Evolutionary conservation across 2,797 vertebrate species (phyloP).

Genomic region (Aeoliscus strigatus): DNA sequence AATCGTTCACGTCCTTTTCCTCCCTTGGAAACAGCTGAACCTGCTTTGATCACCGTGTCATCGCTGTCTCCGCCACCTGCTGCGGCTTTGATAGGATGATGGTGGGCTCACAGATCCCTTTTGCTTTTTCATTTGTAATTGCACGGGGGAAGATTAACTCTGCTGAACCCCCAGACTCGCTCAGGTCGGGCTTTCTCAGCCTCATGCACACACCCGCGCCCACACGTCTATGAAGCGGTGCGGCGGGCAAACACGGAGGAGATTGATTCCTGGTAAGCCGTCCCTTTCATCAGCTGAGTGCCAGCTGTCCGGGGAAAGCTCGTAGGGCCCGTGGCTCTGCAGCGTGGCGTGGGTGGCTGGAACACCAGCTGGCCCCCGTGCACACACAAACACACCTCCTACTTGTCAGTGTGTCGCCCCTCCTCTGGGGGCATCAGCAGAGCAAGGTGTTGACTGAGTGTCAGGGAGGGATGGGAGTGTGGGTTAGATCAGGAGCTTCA

Average conservation of each 20-base stretch:
- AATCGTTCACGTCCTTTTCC: too few relatives aligned
- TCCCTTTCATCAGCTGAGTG: conserved; percentile 71
- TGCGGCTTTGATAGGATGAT: conserved; percentile 21
- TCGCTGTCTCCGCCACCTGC: conserved; percentile 40
- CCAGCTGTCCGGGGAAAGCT: conserved; percentile 66
- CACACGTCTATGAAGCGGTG: conserved; percentile 39
- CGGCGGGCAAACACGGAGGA: conserved; percentile 39
- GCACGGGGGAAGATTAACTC: conserved; percentile 45
- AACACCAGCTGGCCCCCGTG: conserved; percentile 31
- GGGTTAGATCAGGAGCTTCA: conserved; percentile 26
- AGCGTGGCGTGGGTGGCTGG: conserved; percentile 45
- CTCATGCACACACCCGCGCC: conserved; percentile 11
- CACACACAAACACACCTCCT: conserved; percentile 31
- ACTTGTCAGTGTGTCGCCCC: conserved; percentile 24
- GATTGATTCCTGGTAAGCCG: conserved; percentile 64
- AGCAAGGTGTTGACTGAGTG: conserved; percentile 26
- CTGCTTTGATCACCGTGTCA: conserved; percentile 31
- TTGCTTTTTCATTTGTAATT: conserved; percentile 47
- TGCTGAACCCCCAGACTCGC: conserved; percentile 16
- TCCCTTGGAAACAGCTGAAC: conserved; percentile 50
- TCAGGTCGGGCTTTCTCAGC: conserved; percentile 33
- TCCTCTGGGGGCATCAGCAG: conserved; percentile 27
- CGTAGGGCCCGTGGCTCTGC: conserved; percentile 28
- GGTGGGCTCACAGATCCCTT: conserved; percentile 32
- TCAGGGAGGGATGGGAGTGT: conserved; percentile 14